Conservation (phyloP, 2,797 vertebrate species). For the Tragelaphus eurycerus region DNA sequence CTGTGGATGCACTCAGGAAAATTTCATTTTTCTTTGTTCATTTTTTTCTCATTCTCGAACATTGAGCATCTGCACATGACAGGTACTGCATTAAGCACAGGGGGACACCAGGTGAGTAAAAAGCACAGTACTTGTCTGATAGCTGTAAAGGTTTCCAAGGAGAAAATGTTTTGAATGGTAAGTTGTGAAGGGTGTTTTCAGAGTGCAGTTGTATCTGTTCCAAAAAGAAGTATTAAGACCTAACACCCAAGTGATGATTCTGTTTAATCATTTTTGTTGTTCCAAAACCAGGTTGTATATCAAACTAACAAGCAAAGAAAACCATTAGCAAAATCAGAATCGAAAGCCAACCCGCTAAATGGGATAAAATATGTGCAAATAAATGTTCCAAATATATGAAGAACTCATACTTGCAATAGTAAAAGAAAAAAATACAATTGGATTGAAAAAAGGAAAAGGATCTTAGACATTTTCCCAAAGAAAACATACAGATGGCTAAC, state of each 20-base stretch:
- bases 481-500: background rate
- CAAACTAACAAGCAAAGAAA: background rate
- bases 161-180: background rate
- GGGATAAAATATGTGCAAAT: background rate
- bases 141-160: background rate
- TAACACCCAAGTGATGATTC: background rate
- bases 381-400: background rate
- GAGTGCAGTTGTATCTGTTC: background rate
- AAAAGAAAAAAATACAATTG: background rate
- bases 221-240: background rate
- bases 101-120: background rate
- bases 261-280: background rate
- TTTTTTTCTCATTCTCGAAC: background rate
- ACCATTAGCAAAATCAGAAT: background rate
- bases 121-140: background rate
- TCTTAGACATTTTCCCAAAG: background rate
- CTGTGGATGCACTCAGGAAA: background rate
- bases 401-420: background rate
- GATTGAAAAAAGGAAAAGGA: background rate
- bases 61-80: background rate
- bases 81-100: background rate
- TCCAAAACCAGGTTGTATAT: background rate
- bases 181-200: background rate
- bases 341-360: background rate
- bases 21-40: background rate